Evolutionary conservation across 2,888 invertebrate genomes (phyloP).

Genomic region (Cepaea hortensis): DNA sequence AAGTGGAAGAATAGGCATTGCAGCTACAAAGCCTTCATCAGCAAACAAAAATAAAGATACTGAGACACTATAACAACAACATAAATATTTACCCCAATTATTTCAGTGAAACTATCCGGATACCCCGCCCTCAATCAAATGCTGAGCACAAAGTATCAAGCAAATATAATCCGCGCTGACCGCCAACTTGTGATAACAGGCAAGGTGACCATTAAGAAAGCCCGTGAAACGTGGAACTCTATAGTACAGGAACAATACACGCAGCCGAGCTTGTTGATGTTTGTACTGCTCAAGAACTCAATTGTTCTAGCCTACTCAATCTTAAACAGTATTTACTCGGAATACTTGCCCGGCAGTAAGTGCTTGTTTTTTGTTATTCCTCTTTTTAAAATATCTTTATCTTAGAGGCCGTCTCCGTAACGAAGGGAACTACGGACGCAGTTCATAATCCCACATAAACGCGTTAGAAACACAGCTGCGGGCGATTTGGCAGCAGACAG

Average conservation of each 20-base stretch:
- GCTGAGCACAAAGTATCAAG: background rate
- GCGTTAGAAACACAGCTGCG: too few species aligned
- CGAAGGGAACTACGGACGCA: too few species aligned
- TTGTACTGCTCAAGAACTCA: conserved; percentile 24
- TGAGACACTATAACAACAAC: too few species aligned
- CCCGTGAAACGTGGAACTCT: background rate
- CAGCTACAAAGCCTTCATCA: too few species aligned
- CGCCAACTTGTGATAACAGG: background rate
- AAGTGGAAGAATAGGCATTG: too few species aligned
- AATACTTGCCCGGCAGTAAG: conserved; percentile 14
- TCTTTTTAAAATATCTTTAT: too few species aligned
- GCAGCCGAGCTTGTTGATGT: conserved; percentile 3
- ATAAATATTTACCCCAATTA: too few species aligned
- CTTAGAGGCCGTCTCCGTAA: too few species aligned
- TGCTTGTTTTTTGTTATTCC: too few species aligned
- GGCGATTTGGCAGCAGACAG: too few species aligned
- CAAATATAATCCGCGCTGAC: background rate
- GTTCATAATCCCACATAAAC: too few species aligned
- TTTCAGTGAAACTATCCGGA: conserved; percentile 25
- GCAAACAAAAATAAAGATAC: too few species aligned
- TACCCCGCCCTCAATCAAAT: conserved; percentile 30
- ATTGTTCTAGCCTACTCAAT: background rate
- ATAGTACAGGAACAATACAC: background rate
- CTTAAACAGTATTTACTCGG: conserved; percentile 31
- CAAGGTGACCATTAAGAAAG: conserved; percentile 17